A percentile compares a stretch with the other conserved stretches of the same genome.
Conservation (phyloP, 2,113 vertebrate genomes). For the Lycaon pictus region DNA sequence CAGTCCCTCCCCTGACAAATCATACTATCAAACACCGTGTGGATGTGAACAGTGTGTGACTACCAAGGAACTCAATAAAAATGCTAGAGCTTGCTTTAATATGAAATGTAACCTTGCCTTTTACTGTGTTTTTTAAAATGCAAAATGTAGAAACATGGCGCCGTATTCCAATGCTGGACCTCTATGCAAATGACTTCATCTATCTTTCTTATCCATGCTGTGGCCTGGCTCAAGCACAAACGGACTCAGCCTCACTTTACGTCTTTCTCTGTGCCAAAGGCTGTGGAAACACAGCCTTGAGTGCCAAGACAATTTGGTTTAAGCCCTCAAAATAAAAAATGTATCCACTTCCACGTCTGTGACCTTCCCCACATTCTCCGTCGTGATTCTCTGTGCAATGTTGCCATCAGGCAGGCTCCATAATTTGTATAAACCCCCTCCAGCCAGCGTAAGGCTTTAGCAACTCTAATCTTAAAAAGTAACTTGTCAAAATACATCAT, state of each 20-base stretch:
- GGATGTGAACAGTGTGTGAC: conserved; percentile 60
- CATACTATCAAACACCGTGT: conserved; percentile 70
- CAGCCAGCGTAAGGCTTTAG: conserved; percentile 79
- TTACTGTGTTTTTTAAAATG: conserved; percentile 51
- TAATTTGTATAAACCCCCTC: conserved; percentile 77
- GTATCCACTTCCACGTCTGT: not conserved
- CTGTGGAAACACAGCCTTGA: conserved; percentile 53
- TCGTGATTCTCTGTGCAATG: conserved; percentile 70
- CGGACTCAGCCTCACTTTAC: conserved; percentile 16
- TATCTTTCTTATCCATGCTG: conserved; percentile 67
- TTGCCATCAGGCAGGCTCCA: conserved; percentile 65
- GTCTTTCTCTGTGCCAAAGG: conserved; percentile 38
- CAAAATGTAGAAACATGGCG: not conserved
- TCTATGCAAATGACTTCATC: conserved; percentile 83
- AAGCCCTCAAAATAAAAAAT: conserved; percentile 64
- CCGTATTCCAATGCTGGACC: conserved; percentile 71
- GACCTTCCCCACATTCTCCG: conserved; percentile 8
- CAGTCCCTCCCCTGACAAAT: conserved; percentile 70
- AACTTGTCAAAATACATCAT: conserved; percentile 76
- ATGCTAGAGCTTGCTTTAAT: conserved; percentile 66
- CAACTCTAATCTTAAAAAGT: conserved; percentile 82
- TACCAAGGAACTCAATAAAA: conserved; percentile 72
- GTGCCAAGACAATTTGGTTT: conserved; percentile 7
- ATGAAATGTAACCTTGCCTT: conserved; percentile 77
- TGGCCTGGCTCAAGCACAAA: conserved; percentile 38